These are phyloP conservation scores for Euura saliciscinereae DNA, from an alignment of 1,140 invertebrate genomes.

Conservation along the genomic window DNA sequence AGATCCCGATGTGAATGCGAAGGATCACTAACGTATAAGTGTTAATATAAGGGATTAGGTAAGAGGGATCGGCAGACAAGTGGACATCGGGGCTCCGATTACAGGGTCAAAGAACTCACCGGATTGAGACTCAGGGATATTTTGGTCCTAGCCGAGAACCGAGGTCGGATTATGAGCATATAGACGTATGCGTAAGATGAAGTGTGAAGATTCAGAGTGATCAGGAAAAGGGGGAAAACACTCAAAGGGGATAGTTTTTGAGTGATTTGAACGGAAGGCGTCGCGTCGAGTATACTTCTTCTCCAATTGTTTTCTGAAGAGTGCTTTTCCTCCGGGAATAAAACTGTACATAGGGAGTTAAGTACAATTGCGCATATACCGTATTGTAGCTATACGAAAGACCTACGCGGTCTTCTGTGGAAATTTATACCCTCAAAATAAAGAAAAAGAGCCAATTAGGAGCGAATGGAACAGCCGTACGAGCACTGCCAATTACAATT, in stretches of 20 bases:
- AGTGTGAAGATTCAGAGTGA: no score
- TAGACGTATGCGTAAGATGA: no score
- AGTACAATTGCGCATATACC: background rate
- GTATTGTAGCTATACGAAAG: background rate
- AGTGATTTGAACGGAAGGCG: background rate
- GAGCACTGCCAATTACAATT: background rate
- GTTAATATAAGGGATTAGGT: constrained; percentile 3
- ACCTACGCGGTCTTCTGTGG: background rate
- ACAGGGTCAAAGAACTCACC: background rate
- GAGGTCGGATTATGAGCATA: no score
- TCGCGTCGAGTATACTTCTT: background rate
- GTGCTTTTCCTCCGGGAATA: background rate
- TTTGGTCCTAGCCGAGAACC: no score
- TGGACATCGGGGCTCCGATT: background rate
- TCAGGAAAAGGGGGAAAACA: no score
- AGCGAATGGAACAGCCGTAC: background rate
- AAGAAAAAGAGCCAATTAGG: background rate
- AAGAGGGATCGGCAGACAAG: background rate
- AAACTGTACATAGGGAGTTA: background rate
- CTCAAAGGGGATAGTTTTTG: background rate
- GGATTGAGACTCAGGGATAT: no score
- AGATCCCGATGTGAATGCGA: background rate
- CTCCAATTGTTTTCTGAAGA: constrained; percentile 5
- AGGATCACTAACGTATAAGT: background rate
- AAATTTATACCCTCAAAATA: background rate